Evolutionary conservation across 37 sponge, comb jelly and placozoan genomes (phyloP).

Genomic region (Aplysina aerophoba): DNA sequence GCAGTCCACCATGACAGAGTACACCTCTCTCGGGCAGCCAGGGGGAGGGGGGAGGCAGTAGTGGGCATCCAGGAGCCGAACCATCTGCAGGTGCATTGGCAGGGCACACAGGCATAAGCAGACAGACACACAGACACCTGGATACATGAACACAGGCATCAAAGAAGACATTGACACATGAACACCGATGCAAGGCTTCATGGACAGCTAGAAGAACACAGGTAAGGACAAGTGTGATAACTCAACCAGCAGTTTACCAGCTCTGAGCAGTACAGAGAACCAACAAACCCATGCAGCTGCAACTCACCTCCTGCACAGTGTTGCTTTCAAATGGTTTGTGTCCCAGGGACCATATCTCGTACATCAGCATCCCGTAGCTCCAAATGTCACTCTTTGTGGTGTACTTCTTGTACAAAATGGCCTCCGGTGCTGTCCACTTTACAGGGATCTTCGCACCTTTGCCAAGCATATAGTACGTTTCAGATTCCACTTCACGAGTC

Average conservation of each 20-base stretch:
- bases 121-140: not conserved
- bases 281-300: too few relatives aligned
- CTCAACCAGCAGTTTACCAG: not conserved
- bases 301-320: not conserved
- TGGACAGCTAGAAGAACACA: not conserved
- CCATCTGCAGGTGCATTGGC: too few relatives aligned
- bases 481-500: constrained; percentile 9
- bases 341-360: constrained; percentile 35
- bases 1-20: too few relatives aligned
- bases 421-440: constrained; percentile 28
- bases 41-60: too few relatives aligned
- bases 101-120: not conserved
- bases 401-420: constrained; percentile 23
- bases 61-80: too few relatives aligned
- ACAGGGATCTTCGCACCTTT: not conserved
- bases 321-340: constrained; percentile 17
- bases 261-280: not conserved
- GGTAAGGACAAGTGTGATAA: not conserved
- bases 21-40: too few relatives aligned
- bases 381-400: constrained; percentile 21
- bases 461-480: not conserved
- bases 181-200: not conserved
- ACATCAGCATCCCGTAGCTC: constrained; percentile 41
- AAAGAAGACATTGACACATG: not conserved
- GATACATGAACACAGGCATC: not conserved